Evolutionary conservation across 2,797 vertebrate genomes (phyloP).

Genomic region (Orestias chungarensis): DNA sequence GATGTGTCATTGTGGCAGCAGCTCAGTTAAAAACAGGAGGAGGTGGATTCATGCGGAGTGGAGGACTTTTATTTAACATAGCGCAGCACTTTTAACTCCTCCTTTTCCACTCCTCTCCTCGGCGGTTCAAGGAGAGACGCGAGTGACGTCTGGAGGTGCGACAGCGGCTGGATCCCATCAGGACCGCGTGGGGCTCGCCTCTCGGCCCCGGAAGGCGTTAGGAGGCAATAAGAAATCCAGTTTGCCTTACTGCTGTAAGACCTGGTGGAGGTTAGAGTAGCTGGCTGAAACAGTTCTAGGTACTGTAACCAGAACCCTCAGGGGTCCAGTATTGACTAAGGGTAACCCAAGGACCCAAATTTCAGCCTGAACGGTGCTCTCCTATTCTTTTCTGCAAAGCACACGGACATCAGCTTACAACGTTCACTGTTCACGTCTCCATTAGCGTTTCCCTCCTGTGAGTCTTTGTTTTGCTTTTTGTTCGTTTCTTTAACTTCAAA

Average conservation of each 20-base stretch:
- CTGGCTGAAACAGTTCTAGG: constrained; percentile 82
- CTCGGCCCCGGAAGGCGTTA: constrained; percentile 60
- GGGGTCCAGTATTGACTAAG: constrained; percentile 45
- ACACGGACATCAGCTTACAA: constrained; percentile 81
- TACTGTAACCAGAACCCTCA: constrained; percentile 85
- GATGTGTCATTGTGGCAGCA: constrained; percentile 28
- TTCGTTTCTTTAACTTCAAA: constrained; percentile 49
- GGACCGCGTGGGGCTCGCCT: constrained; percentile 12
- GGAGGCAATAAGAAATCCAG: constrained; percentile 80
- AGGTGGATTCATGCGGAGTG: constrained; percentile 67
- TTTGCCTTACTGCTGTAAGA: constrained; percentile 80
- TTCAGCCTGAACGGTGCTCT: constrained; percentile 76
- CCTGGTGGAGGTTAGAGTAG: constrained; percentile 69
- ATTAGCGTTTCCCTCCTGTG: constrained; percentile 64
- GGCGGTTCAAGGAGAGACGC: constrained; percentile 37
- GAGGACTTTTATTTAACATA: constrained; percentile 66
- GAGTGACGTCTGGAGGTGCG: constrained; percentile 33
- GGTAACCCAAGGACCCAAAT: constrained; percentile 44
- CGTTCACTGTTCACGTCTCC: constrained; percentile 49
- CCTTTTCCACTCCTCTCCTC: constrained; percentile 57
- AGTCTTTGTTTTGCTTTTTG: constrained; percentile 48
- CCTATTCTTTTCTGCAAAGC: constrained; percentile 76
- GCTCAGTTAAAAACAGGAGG: background rate
- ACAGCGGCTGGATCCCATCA: constrained; percentile 38
- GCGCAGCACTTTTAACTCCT: constrained; percentile 77